These are phyloP conservation scores for Drosophila siamana DNA, from an alignment of 2,888 invertebrate genomes.

Conservation along the genomic window DNA sequence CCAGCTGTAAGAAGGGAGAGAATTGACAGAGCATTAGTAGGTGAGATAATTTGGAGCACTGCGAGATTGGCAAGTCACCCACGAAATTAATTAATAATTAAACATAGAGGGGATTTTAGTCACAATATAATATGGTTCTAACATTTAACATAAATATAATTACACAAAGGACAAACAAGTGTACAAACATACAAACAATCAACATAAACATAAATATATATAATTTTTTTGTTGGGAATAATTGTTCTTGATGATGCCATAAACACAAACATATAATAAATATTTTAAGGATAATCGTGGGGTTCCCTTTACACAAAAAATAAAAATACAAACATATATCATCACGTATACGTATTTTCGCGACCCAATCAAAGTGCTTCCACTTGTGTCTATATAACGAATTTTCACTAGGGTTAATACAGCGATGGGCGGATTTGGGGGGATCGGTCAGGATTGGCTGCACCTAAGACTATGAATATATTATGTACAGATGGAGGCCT, in stretches of 20 bases:
- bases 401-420: constrained; percentile 6
- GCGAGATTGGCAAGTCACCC: constrained; percentile 20
- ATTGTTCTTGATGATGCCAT: not conserved
- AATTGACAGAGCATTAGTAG: not conserved
- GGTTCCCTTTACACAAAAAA: not conserved
- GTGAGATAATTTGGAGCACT: not conserved
- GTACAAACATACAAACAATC: constrained; percentile 56
- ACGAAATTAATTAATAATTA: constrained; percentile 27
- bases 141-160: constrained; percentile 61
- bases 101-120: constrained; percentile 57
- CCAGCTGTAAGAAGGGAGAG: constrained; percentile 62
- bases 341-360: not conserved
- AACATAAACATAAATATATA: constrained; percentile 12
- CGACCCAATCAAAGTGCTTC: not conserved
- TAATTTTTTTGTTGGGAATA: not conserved
- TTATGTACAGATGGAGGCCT: constrained; percentile 22
- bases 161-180: constrained; percentile 57
- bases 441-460: constrained; percentile 9
- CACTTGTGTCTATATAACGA: not conserved
- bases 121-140: constrained; percentile 55
- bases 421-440: constrained; percentile 8
- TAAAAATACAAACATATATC: not conserved
- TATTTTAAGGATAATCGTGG: not conserved
- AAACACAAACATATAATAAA: constrained; percentile 10
- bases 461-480: constrained; percentile 18